Conservation (phyloP, 1,140 invertebrate species). For the Rhopalosiphum maidis region DNA sequence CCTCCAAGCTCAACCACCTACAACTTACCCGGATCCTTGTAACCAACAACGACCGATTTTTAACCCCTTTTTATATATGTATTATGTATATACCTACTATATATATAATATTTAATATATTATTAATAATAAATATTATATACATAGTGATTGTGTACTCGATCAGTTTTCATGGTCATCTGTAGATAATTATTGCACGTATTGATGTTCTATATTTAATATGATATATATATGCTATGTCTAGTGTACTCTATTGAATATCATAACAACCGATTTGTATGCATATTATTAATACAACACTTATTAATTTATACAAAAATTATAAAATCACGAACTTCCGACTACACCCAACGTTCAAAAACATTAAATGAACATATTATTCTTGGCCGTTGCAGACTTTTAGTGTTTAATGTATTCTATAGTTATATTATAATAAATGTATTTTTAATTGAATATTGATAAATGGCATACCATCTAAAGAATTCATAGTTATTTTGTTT, state of each 20-base stretch:
- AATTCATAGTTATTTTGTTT: neutral
- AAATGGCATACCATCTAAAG: neutral
- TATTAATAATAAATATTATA: neutral
- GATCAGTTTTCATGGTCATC: neutral
- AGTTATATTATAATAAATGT: neutral
- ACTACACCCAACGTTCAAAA: neutral
- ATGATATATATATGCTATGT: neutral
- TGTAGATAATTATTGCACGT: neutral
- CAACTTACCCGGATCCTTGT: too few relatives aligned
- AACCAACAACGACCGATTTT: neutral
- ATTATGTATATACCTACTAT: too few relatives aligned
- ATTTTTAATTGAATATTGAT: neutral
- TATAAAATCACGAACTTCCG: neutral
- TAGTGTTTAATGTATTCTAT: neutral
- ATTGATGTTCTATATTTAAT: neutral
- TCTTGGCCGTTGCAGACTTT: neutral
- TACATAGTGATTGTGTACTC: neutral
- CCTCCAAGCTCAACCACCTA: too few relatives aligned
- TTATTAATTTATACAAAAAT: neutral
- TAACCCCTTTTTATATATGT: neutral
- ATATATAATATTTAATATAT: too few relatives aligned
- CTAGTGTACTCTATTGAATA: neutral
- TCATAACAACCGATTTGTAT: neutral
- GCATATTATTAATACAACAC: neutral
- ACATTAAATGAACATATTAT: neutral